Evolutionary conservation across 2,113 vertebrate genomes (phyloP).

Genomic region (Apeltes quadracus): DNA sequence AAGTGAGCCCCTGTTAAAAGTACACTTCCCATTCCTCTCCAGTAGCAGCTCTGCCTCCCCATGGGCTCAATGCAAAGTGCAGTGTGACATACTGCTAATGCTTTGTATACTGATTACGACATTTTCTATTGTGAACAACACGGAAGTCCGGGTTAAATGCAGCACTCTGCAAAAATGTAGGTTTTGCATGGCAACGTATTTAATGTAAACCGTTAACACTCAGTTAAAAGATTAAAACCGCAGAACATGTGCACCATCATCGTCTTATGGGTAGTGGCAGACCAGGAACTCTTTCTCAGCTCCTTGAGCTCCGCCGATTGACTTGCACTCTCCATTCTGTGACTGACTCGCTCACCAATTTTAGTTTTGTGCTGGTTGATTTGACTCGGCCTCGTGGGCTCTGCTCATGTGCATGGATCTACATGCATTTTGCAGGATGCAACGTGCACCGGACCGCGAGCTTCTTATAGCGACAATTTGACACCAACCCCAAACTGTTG

Average conservation of each 20-base stretch:
- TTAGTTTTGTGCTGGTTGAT: not conserved
- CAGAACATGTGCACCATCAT: not conserved
- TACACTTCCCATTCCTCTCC: conserved; percentile 23
- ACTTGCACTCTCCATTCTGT: not conserved
- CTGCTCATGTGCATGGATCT: not conserved
- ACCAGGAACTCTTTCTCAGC: not conserved
- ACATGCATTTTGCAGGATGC: not conserved
- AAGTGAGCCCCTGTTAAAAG: conserved; percentile 31
- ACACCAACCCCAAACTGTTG: not conserved
- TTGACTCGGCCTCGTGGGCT: not conserved
- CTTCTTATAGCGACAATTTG: not conserved
- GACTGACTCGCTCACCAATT: not conserved
- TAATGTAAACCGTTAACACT: not conserved
- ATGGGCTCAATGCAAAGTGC: conserved; percentile 25
- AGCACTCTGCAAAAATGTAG: not conserved
- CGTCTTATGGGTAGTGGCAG: not conserved
- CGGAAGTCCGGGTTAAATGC: not conserved
- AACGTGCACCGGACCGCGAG: not conserved
- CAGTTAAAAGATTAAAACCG: too few relatives aligned
- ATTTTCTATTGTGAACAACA: not conserved
- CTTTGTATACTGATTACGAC: not conserved
- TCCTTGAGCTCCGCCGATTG: not conserved
- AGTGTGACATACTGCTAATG: not conserved
- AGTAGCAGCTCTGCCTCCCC: conserved; percentile 43
- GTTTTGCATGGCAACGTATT: not conserved